A percentile compares a stretch with the other conserved stretches of the same genome.
Evolutionary conservation across 35 echinoderm and acorn worm species (phyloP).

Genomic region (Patiria miniata): DNA sequence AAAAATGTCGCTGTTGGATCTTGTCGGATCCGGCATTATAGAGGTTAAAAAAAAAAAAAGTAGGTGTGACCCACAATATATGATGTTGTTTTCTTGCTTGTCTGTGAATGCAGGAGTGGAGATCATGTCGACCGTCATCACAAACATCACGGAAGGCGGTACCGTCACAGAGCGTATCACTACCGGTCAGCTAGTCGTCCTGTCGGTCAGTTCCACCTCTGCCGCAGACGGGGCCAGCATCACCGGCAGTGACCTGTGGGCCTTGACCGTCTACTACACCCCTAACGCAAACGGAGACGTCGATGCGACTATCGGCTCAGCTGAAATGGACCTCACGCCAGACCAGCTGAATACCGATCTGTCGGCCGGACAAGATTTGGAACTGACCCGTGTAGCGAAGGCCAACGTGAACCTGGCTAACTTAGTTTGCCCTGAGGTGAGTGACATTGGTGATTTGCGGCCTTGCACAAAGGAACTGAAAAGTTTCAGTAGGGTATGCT

Average conservation of each 20-base stretch:
- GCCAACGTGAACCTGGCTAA: not conserved
- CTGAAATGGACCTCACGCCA: no score
- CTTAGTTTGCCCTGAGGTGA: not conserved
- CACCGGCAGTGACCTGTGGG: slow-evolving; percentile 33
- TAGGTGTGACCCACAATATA: no score
- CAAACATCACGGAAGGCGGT: not conserved
- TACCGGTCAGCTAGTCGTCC: not conserved
- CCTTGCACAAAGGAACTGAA: no score
- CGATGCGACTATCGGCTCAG: not conserved
- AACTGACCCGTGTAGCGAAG: not conserved
- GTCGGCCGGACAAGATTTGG: not conserved
- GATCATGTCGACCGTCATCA: not conserved
- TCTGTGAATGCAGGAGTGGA: not conserved
- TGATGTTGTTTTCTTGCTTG: no score
- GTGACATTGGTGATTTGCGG: no score
- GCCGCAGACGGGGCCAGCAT: slow-evolving; percentile 24
- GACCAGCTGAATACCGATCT: not conserved
- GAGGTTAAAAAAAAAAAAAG: no score
- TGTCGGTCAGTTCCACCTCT: slow-evolving; percentile 12
- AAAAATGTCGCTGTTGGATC: no score
- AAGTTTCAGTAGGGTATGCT: no score
- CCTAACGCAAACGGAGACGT: not conserved
- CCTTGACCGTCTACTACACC: slow-evolving; percentile 4
- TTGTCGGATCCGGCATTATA: no score
- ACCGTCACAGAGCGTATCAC: slow-evolving; percentile 34